These are phyloP conservation scores for Bombus picipes DNA, from an alignment of 1,140 invertebrate genomes.

Conservation along the genomic window DNA sequence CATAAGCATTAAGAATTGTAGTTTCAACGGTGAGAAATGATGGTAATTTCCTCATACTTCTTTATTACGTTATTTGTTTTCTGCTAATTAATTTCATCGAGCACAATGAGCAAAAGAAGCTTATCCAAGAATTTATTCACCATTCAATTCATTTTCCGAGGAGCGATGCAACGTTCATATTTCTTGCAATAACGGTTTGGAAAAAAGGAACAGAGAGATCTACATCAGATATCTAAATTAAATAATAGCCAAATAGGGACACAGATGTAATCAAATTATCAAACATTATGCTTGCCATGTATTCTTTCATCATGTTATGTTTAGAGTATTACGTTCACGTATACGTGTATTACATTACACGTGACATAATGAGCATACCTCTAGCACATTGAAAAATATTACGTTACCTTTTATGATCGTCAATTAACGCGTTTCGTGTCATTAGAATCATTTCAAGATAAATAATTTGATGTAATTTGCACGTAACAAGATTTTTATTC, in stretches of 20 bases:
- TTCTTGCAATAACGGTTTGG: not conserved
- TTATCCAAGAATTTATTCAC: not conserved
- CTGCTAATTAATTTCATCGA: not conserved
- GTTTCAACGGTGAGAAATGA: not conserved
- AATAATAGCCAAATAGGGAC: not conserved
- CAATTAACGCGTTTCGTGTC: conserved; percentile 21
- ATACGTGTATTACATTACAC: conserved; percentile 40
- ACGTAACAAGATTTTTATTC: too few species aligned
- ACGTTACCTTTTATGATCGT: conserved; percentile 14
- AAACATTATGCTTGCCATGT: not conserved
- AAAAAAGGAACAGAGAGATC: not conserved
- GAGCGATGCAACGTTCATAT: too few species aligned
- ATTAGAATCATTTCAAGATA: not conserved
- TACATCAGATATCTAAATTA: not conserved
- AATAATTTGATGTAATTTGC: too few species aligned
- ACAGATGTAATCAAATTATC: conserved; percentile 4
- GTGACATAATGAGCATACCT: conserved; percentile 46
- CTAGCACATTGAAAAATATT: conserved; percentile 8
- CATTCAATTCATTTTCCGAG: not conserved
- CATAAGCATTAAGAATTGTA: not conserved
- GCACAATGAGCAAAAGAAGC: too few species aligned
- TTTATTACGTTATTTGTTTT: not conserved
- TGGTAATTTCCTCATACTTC: not conserved
- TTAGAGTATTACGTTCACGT: conserved; percentile 50
- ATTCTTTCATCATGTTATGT: conserved; percentile 21